Conservation (phyloP, 2,113 vertebrate species). For the Cyprinodon brontotheroides region DNA sequence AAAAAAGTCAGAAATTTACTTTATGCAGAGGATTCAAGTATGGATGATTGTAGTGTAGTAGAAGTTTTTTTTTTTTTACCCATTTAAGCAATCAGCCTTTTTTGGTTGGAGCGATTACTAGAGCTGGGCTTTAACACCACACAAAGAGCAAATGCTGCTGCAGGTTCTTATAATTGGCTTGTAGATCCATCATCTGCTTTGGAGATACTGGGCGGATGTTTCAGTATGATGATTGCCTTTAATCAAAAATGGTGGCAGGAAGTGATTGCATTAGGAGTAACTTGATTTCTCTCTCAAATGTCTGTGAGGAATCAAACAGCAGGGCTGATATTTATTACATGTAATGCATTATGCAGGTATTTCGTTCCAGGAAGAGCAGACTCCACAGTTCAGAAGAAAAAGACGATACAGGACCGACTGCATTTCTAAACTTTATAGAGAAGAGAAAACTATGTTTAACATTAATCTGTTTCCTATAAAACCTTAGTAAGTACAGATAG, state of each 20-base stretch:
- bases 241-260: conserved; percentile 1
- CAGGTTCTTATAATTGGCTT: background rate
- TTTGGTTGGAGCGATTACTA: background rate
- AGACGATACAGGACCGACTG: background rate
- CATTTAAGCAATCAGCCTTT: background rate
- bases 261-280: conserved; percentile 10
- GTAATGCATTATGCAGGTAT: background rate
- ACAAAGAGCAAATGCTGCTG: background rate
- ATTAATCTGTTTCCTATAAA: background rate
- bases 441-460: background rate
- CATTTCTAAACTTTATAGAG: background rate
- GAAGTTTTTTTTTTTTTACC: background rate
- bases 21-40: background rate
- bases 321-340: background rate
- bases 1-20: background rate
- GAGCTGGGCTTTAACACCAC: background rate
- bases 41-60: background rate
- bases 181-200: background rate
- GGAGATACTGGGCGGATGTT: background rate
- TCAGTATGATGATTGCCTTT: background rate
- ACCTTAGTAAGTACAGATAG: background rate
- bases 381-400: background rate
- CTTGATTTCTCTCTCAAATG: conserved; percentile 3
- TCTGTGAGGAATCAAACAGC: background rate
- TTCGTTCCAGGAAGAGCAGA: background rate